These are phyloP conservation scores for Peromyscus nudipes DNA, from an alignment of 2,797 vertebrate genomes.

Conservation along the genomic window DNA sequence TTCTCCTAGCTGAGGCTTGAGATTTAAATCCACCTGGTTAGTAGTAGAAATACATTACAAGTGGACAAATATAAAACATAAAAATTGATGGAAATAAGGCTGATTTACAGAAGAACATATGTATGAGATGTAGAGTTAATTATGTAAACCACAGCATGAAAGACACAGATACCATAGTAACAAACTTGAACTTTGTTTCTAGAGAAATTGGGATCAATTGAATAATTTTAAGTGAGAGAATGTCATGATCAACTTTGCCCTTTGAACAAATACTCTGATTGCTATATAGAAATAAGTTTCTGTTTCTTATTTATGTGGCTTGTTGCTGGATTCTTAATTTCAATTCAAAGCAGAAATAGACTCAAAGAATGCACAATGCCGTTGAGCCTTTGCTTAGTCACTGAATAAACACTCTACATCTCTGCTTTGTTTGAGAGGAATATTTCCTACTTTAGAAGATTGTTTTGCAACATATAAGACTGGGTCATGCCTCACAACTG, in stretches of 20 bases:
- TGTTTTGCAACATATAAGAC: not conserved
- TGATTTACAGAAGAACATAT: not conserved
- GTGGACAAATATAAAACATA: not conserved
- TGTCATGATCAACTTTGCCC: not conserved
- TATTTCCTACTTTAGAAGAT: not conserved
- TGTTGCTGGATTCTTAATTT: not conserved
- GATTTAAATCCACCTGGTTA: not conserved
- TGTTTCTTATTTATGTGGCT: not conserved
- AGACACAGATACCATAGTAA: not conserved
- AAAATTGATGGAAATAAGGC: not conserved
- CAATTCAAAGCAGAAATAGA: not conserved
- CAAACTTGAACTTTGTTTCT: not conserved
- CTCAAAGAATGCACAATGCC: not conserved
- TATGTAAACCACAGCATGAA: not conserved
- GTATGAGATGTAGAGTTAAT: not conserved
- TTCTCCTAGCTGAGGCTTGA: not conserved
- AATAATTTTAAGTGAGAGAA: not conserved
- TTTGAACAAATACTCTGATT: not conserved
- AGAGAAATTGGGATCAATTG: not conserved
- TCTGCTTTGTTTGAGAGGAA: not conserved
- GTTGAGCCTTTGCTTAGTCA: not conserved
- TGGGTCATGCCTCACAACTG: not conserved
- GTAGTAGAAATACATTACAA: not conserved
- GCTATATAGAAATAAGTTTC: not conserved
- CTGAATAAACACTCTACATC: not conserved